Base-by-base conservation (phyloP, 1,140 invertebrate species). In the Agrilus planipennis region DNA sequence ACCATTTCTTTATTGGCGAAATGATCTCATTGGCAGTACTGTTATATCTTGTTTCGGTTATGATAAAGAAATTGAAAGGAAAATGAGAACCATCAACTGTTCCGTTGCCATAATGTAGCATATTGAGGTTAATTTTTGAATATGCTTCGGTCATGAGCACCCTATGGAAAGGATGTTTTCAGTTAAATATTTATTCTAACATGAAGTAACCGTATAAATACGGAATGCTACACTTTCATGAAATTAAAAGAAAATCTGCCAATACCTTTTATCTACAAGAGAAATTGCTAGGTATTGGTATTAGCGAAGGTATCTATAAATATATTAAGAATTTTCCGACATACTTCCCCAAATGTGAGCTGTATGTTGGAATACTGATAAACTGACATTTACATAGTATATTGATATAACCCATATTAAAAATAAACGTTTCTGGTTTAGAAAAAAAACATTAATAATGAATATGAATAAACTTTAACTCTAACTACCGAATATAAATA, bases 91-190 rank as follows among this genome's bases (percentile, higher is more conserved):
- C 75, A 12, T 46, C 45, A 1, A 37, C 37, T 11, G 59, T 57
- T 0, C 41, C 41, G 41, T 65, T 61, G 9, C 66, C 68, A 39
- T 67, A 52, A 34, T 79, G 88, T 46, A 68, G 66, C 52, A 78
- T 73, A 5, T 70, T 70, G 3, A 74, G 62, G 9, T 71, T 54
- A 12, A 76, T 60, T 39, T 57, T 60, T 1, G 72, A 70, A 51
- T 83, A 84, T 2, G 73, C 75, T 63, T 88, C 84, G 1, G 75
- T 75, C 67, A 88, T 72, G 63, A 88, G 72, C 3, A 85, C 70
- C 62, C 81, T 71, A 41, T 48, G 15, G 11, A 35, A 35, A 35
- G n/a, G n/a, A n/a, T n/a, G n/a, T n/a, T n/a, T n/a, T n/a, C n/a
- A n/a, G n/a, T 25, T 25, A 25, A 25, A 6, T 25, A 25, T 25